Conservation (phyloP, 2,888 invertebrate genomes). For the Agrenia bidenticulata region DNA sequence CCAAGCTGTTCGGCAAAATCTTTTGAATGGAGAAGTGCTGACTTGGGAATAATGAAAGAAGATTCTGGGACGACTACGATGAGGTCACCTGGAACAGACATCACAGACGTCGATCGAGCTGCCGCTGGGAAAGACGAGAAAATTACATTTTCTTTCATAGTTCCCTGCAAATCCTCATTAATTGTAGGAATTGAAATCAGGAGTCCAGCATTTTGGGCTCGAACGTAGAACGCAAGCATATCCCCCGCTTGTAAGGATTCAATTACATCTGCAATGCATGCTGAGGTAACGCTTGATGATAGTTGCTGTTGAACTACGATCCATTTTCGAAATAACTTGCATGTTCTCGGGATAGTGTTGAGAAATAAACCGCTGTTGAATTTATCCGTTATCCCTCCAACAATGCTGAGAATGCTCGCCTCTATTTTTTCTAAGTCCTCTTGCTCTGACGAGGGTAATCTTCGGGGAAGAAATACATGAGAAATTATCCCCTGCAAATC, state of each 20-base stretch:
- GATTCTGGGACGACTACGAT: background rate
- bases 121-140: slow-evolving; percentile 18
- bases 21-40: slow-evolving; percentile 9
- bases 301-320: background rate
- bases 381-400: background rate
- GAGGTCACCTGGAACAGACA: background rate
- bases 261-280: background rate
- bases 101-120: background rate
- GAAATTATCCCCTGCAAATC: background rate
- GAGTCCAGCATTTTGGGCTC: slow-evolving; percentile 27
- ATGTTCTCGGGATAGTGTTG: background rate
- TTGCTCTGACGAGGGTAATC: background rate
- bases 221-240: slow-evolving; percentile 24
- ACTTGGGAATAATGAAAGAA: slow-evolving; percentile 11
- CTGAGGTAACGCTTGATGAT: no score
- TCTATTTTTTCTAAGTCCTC: background rate
- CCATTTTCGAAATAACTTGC: slow-evolving; percentile 1
- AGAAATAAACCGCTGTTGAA: no score
- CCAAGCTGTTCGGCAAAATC: slow-evolving; percentile 10
- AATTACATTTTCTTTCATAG: slow-evolving; percentile 5
- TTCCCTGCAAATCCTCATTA: background rate
- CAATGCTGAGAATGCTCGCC: background rate
- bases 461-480: slow-evolving; percentile 9
- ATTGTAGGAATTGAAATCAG: background rate
- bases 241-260: slow-evolving; percentile 11